phyloP scores from a whole-genome alignment of 2,888 invertebrate species.

The Suillia variegata region DNA sequence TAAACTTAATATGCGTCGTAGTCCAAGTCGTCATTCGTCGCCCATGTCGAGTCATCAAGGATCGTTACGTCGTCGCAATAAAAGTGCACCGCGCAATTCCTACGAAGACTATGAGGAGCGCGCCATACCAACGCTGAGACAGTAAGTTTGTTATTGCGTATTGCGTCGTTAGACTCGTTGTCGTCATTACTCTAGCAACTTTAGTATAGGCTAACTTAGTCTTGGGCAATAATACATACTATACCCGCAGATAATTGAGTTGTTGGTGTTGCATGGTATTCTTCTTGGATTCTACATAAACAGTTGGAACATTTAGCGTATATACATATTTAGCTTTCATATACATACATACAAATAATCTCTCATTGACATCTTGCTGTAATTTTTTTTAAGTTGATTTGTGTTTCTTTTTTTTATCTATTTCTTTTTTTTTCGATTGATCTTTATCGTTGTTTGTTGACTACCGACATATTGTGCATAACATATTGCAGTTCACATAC shows the following conservation, averaged over 20 bases:
- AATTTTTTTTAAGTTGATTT: conserved; percentile 30
- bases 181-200: conserved; percentile 13
- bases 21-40: conserved; percentile 62
- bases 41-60: conserved; percentile 65
- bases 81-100: conserved; percentile 72
- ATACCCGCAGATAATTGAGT: too few relatives aligned
- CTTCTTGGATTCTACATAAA: too few relatives aligned
- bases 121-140: conserved; percentile 80
- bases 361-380: conserved; percentile 19
- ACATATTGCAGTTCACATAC: conserved; percentile 72
- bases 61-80: conserved; percentile 69
- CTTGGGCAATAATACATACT: too few relatives aligned
- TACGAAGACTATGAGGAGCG: conserved; percentile 89
- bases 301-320: too few relatives aligned
- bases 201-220: too few relatives aligned
- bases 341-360: too few relatives aligned
- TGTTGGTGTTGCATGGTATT: too few relatives aligned
- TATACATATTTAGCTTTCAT: too few relatives aligned
- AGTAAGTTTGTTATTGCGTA: conserved; percentile 69
- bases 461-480: conserved; percentile 19
- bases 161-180: conserved; percentile 1
- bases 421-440: conserved; percentile 35
- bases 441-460: conserved; percentile 43
- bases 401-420: conserved; percentile 28
- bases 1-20: conserved; percentile 48